Percentiles rank a stretch among this genome's conserved stretches.
These are phyloP conservation scores for Pterophyllum scalare DNA, from an alignment of 2,113 vertebrate genomes.

Conservation along the genomic window DNA sequence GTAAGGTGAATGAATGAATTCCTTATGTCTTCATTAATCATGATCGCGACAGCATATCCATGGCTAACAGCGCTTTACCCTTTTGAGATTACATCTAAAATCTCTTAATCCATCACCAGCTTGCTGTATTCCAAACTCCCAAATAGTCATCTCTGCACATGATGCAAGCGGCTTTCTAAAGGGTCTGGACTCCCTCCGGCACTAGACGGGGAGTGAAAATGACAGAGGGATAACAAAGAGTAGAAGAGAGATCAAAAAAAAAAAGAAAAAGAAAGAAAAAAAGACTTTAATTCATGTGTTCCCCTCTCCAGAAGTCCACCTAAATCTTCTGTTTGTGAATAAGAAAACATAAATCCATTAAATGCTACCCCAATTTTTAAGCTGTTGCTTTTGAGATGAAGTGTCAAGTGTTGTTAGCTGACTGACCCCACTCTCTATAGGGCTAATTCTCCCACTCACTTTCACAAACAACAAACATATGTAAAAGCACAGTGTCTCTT, in stretches of 20 bases:
- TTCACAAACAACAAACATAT: background rate
- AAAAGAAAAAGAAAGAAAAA: slow-evolving; percentile 6
- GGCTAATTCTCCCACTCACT: background rate
- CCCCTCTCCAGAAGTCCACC: background rate
- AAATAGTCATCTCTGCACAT: slow-evolving; percentile 30
- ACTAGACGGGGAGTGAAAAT: slow-evolving; percentile 23
- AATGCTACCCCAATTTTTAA: background rate
- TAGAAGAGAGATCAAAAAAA: background rate
- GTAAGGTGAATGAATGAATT: slow-evolving; percentile 51
- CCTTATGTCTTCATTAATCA: slow-evolving; percentile 63
- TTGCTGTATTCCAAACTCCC: slow-evolving; percentile 61
- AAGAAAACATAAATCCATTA: slow-evolving; percentile 25
- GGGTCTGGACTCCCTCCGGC: slow-evolving; percentile 51
- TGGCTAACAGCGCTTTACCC: slow-evolving; percentile 60
- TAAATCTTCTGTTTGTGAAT: slow-evolving; percentile 6
- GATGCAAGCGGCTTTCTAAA: slow-evolving; percentile 27
- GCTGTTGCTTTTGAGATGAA: background rate
- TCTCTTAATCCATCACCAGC: slow-evolving; percentile 71
- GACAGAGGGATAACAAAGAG: slow-evolving; percentile 45
- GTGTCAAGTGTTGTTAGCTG: background rate
- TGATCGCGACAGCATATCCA: slow-evolving; percentile 60
- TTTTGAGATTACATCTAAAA: slow-evolving; percentile 59
- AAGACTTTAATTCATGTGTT: background rate
- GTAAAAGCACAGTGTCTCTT: background rate
- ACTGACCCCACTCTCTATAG: background rate